Evolutionary conservation across 2,113 vertebrate species (phyloP).

Genomic region (Azemiops feae): DNA sequence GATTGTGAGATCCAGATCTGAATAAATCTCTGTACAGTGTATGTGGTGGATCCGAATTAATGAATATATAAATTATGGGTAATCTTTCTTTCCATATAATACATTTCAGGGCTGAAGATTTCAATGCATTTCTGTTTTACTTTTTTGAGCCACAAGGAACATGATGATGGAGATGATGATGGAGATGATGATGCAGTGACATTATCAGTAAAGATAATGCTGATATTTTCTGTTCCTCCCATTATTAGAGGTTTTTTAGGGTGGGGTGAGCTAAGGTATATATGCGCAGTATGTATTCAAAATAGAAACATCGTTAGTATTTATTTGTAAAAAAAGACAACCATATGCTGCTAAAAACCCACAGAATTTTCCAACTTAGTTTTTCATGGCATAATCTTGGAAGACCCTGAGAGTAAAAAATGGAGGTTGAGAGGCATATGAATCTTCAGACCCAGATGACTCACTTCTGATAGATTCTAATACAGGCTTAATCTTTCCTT

Average conservation of each 20-base stretch:
- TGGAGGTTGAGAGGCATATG: neutral
- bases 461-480: neutral
- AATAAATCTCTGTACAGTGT: neutral
- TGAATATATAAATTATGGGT: neutral
- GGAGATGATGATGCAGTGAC: neutral
- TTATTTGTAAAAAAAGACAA: neutral
- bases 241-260: neutral
- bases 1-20: neutral
- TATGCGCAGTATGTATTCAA: neutral
- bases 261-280: neutral
- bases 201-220: neutral
- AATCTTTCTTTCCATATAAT: neutral
- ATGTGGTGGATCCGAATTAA: neutral
- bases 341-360: neutral
- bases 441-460: neutral
- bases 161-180: neutral
- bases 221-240: neutral
- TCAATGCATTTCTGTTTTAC: neutral
- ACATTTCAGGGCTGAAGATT: neutral
- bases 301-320: neutral
- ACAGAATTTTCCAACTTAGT: neutral
- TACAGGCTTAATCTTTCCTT: neutral
- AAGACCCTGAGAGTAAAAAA: neutral
- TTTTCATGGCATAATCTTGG: neutral
- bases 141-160: neutral